Evolutionary conservation across 1,140 invertebrate genomes (phyloP).

Genomic region (Schmidtea mediterranea): DNA sequence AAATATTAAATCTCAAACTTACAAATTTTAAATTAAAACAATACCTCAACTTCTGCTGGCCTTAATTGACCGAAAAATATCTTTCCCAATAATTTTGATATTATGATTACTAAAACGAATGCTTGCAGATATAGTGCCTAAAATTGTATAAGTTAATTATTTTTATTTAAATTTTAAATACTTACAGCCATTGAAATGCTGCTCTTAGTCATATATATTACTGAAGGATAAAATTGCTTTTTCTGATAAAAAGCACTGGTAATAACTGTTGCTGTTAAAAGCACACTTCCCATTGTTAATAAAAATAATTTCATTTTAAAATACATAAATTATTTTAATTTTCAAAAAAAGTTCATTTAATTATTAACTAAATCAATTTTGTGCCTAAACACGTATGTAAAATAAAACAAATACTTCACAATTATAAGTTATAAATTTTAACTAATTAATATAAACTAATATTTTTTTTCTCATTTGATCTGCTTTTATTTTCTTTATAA

Average conservation of each 20-base stretch:
- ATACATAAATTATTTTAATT: not conserved
- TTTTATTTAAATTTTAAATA: slow-evolving; percentile 14
- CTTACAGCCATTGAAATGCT: slow-evolving; percentile 96
- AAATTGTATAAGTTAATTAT: slow-evolving; percentile 20
- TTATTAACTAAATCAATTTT: too few species aligned
- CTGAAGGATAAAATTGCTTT: slow-evolving; percentile 96
- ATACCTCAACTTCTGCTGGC: slow-evolving; percentile 67
- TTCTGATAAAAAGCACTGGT: slow-evolving; percentile 94
- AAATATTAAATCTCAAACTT: slow-evolving; percentile 23
- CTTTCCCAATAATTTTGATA: slow-evolving; percentile 74
- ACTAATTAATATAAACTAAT: too few species aligned
- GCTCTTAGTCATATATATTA: slow-evolving; percentile 95
- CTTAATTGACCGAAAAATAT: slow-evolving; percentile 87
- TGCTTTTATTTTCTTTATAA: too few species aligned
- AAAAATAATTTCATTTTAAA: not conserved
- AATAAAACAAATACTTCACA: too few species aligned
- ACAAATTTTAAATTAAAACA: not conserved
- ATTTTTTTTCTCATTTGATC: too few species aligned
- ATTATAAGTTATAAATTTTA: too few species aligned
- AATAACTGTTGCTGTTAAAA: slow-evolving; percentile 54
- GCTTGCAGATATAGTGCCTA: slow-evolving; percentile 90
- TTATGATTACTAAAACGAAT: slow-evolving; percentile 68
- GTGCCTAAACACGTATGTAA: too few species aligned
- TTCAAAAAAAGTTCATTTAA: too few species aligned
- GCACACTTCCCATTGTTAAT: slow-evolving; percentile 14